Evolutionary conservation across 2,113 vertebrate genomes (phyloP).

Genomic region (Mirza zaza): DNA sequence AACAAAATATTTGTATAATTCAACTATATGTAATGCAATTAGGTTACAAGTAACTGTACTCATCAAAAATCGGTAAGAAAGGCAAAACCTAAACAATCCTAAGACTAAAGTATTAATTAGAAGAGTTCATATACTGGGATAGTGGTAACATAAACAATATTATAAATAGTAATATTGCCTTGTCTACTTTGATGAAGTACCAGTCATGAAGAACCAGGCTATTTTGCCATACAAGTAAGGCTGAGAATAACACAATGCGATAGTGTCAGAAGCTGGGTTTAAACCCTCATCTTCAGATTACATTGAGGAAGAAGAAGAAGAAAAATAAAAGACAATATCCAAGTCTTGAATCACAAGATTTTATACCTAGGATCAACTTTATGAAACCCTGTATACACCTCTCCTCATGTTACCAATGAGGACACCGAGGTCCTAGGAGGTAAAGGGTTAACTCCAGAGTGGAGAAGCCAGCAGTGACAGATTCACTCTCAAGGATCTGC

Average conservation of each 20-base stretch:
- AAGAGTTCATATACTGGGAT: neutral
- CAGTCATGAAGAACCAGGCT: neutral
- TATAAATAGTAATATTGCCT: neutral
- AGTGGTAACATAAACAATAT: neutral
- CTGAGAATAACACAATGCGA: neutral
- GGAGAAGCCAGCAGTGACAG: neutral
- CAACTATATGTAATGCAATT: slow-evolving; percentile 3
- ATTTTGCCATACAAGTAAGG: neutral
- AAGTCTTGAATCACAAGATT: neutral
- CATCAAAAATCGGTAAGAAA: slow-evolving; percentile 38
- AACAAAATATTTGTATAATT: slow-evolving; percentile 19
- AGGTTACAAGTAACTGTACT: slow-evolving; percentile 38
- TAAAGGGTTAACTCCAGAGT: neutral
- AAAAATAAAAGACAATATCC: neutral
- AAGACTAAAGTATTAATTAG: neutral
- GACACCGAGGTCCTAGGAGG: neutral
- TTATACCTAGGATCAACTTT: neutral
- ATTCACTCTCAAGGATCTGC: neutral
- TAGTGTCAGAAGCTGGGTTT: neutral
- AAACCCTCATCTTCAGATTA: slow-evolving; percentile 16
- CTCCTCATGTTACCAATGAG: neutral
- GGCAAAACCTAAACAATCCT: slow-evolving; percentile 44
- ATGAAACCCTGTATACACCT: neutral
- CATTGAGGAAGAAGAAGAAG: neutral
- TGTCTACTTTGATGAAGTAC: neutral